Conservation (phyloP, 2,888 invertebrate species). For the Drosophila mayaguana region DNA sequence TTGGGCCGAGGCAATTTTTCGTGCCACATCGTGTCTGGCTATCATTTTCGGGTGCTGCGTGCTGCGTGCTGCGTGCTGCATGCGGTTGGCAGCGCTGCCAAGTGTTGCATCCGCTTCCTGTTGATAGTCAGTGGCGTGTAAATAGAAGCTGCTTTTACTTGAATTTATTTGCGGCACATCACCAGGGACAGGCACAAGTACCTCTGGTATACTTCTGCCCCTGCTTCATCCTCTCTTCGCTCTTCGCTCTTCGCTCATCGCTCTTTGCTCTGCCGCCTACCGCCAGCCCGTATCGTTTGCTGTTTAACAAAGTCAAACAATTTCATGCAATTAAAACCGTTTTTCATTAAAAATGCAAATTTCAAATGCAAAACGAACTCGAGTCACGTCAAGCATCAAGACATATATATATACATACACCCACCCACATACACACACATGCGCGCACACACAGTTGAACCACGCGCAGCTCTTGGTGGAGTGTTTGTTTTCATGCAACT, state of each 20-base stretch:
- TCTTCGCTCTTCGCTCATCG: too few species aligned
- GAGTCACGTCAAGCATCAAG: conserved; percentile 70
- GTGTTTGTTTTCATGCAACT: conserved; percentile 74
- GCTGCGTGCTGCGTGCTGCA: conserved; percentile 43
- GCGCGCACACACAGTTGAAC: conserved; percentile 25
- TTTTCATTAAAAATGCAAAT: conserved; percentile 83
- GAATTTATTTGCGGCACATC: conserved; percentile 74
- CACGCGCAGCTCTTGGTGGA: conserved; percentile 38
- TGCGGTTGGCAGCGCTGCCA: conserved; percentile 74
- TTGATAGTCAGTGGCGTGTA: conserved; percentile 78
- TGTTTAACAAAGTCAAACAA: conserved; percentile 82
- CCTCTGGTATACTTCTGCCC: not conserved
- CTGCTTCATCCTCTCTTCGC: not conserved
- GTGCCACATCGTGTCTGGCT: conserved; percentile 66
- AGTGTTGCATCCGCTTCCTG: conserved; percentile 81
- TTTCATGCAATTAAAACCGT: conserved; percentile 81
- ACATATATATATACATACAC: conserved; percentile 31
- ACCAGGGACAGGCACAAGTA: conserved; percentile 10
- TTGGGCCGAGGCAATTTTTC: conserved; percentile 54
- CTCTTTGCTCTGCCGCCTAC: not conserved
- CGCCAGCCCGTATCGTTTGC: conserved; percentile 34
- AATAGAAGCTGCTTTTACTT: conserved; percentile 74
- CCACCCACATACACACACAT: conserved; percentile 26
- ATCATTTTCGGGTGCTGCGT: conserved; percentile 63
- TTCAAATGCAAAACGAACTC: conserved; percentile 79